These are phyloP conservation scores for Eumacrocentrus americanus DNA, from an alignment of 2,888 invertebrate genomes.

Conservation along the genomic window DNA sequence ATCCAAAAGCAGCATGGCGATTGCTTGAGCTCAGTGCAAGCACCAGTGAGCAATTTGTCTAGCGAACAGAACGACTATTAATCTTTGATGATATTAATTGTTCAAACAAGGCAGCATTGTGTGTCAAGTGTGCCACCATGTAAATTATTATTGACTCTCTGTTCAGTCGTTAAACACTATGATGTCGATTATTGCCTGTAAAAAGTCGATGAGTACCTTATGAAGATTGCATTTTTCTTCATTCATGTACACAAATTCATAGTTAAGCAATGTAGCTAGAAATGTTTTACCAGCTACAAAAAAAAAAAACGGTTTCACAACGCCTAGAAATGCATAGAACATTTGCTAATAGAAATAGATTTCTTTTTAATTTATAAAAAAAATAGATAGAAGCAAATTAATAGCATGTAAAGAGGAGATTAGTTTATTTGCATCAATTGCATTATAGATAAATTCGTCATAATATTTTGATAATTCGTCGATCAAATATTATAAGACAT, in stretches of 20 bases:
- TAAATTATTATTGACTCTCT: slow-evolving; percentile 8
- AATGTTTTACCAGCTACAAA: background rate
- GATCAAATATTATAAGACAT: background rate
- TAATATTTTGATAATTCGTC: background rate
- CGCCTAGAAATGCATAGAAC: background rate
- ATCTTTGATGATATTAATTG: background rate
- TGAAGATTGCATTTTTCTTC: background rate
- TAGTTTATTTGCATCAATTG: no score
- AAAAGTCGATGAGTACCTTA: background rate
- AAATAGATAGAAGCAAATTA: no score
- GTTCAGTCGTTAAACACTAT: no score
- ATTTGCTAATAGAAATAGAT: no score
- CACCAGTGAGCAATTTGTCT: slow-evolving; percentile 84
- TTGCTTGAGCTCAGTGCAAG: slow-evolving; percentile 88
- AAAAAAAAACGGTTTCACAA: background rate
- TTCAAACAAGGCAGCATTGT: background rate
- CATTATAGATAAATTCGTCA: no score
- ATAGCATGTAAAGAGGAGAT: no score
- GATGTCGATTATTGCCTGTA: no score
- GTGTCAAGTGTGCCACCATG: slow-evolving; percentile 7
- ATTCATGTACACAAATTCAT: background rate
- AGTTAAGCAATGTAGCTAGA: background rate
- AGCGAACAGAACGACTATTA: slow-evolving; percentile 46
- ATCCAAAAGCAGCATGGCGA: slow-evolving; percentile 96
- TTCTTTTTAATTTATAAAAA: no score